Conservation (phyloP, 1,140 invertebrate genomes). For the Calosoma granatense region DNA sequence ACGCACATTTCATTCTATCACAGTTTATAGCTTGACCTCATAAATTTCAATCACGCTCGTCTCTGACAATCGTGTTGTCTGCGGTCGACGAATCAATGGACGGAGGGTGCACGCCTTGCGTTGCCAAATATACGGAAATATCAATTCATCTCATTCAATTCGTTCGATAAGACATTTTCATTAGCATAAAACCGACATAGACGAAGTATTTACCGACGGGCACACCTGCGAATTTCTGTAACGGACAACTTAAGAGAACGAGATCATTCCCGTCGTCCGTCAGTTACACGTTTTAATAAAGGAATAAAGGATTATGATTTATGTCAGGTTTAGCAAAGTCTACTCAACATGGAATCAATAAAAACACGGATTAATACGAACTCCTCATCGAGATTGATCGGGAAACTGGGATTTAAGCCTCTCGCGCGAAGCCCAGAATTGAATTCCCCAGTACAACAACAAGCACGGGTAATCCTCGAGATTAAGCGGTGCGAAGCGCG, state of each 20-base stretch:
- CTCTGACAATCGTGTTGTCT: not conserved
- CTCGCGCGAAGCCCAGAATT: not conserved
- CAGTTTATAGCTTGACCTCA: not conserved
- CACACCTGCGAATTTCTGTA: constrained; percentile 1
- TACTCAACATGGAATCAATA: not conserved
- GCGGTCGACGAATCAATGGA: not conserved
- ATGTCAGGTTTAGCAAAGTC: too few species aligned
- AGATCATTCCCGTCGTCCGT: too few species aligned
- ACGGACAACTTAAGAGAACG: too few species aligned
- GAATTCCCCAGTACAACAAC: not conserved
- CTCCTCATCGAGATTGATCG: constrained; percentile 1
- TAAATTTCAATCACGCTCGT: constrained; percentile 6
- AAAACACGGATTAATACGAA: not conserved
- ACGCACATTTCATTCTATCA: not conserved
- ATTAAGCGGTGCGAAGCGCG: not conserved
- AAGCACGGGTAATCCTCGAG: not conserved
- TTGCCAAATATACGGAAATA: too few species aligned
- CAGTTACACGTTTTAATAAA: not conserved
- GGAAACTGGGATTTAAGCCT: not conserved
- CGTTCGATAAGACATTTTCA: constrained; percentile 1
- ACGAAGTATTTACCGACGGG: not conserved
- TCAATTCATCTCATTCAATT: not conserved
- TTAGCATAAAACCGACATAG: constrained; percentile 3
- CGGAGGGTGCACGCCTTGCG: not conserved
- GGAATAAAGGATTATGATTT: too few species aligned